Conservation (phyloP, 2,797 vertebrate genomes). For the Cuculus canorus region DNA sequence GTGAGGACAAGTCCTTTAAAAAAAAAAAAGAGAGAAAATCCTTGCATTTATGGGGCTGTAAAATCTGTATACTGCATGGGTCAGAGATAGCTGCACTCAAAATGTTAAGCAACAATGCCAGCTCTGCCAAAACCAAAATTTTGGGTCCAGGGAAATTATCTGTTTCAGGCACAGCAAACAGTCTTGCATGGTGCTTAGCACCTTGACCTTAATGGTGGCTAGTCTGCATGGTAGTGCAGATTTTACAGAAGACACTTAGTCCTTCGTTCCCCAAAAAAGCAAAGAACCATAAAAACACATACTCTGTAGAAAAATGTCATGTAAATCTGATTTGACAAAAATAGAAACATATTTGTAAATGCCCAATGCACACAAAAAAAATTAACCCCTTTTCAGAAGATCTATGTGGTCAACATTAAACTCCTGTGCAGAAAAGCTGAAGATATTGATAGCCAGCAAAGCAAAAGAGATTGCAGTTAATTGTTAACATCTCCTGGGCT, state of each 20-base stretch:
- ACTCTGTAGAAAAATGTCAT: neutral
- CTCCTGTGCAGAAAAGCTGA: neutral
- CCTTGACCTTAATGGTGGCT: neutral
- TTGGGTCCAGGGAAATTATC: neutral
- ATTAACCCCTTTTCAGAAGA: neutral
- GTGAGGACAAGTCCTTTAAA: neutral
- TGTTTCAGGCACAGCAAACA: neutral
- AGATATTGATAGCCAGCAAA: conserved; percentile 52
- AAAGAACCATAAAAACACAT: neutral
- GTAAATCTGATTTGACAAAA: neutral
- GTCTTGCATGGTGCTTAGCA: neutral
- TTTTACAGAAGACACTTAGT: neutral
- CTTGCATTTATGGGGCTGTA: neutral
- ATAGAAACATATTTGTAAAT: neutral
- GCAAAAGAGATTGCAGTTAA: conserved; percentile 49
- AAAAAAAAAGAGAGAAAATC: neutral
- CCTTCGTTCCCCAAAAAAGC: neutral
- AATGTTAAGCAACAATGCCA: neutral
- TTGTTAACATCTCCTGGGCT: conserved; percentile 68
- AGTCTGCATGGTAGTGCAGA: neutral
- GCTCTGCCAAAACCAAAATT: neutral
- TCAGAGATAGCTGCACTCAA: neutral
- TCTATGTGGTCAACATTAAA: conserved; percentile 19
- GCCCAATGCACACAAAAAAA: neutral
- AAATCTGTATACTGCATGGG: neutral